These are phyloP conservation scores for Meriones unguiculatus DNA, from an alignment of 2,113 vertebrate genomes.

Conservation along the genomic window DNA sequence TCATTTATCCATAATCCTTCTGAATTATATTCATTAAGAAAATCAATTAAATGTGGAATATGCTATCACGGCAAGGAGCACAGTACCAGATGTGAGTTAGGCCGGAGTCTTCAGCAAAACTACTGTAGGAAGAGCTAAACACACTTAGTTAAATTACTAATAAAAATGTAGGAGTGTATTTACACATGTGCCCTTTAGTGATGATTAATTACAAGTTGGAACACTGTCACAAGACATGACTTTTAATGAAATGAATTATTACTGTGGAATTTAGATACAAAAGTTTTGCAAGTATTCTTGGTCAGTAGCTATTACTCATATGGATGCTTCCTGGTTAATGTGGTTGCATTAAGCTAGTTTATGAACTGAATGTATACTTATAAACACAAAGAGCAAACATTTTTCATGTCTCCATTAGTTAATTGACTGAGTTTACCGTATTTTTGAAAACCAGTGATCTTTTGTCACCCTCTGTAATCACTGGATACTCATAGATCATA, in stretches of 20 bases:
- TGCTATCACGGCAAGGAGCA: not conserved
- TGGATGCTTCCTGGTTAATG: not conserved
- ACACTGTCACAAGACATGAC: not conserved
- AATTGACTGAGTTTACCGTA: not conserved
- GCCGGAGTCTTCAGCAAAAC: not conserved
- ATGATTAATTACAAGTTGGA: not conserved
- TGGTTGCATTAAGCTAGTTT: not conserved
- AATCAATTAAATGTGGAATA: rapidly evolving
- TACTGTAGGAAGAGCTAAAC: not conserved
- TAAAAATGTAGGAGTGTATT: not conserved
- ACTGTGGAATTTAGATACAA: not conserved
- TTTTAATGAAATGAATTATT: not conserved
- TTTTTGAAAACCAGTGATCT: not conserved
- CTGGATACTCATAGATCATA: not conserved
- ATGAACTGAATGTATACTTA: not conserved
- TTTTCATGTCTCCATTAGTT: not conserved
- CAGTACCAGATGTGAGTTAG: not conserved
- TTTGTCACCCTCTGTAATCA: not conserved
- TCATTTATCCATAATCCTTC: not conserved
- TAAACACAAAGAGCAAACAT: not conserved
- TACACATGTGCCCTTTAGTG: not conserved
- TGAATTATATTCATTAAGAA: not conserved
- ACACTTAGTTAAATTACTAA: not conserved
- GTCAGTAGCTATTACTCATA: not conserved
- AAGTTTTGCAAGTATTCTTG: not conserved